Base-by-base conservation (phyloP, 2,797 vertebrate genomes). In the Bovichtus diacanthus region DNA sequence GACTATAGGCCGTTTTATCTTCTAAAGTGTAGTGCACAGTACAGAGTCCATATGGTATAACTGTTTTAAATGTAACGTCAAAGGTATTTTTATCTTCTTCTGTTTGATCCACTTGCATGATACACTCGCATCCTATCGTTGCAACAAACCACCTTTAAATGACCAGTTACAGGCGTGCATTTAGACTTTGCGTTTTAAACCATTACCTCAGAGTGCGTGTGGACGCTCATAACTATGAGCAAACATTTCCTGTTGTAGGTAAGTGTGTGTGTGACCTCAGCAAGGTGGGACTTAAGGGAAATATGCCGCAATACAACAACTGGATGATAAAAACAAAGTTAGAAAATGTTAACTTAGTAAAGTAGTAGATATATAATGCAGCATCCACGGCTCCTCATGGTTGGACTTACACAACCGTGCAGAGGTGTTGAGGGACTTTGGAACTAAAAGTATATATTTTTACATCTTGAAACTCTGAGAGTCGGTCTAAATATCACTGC, bases 121-220 rank as follows among this genome's bases (percentile, higher is more conserved):
- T 41, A 46, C 27, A 54, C 61, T 59, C 34, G 53, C 56, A 67
- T 69, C n/a, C 11, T 64, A 70, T 67, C 6, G 15, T 38, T 65
- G 56, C 36, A 70, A 66, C 75, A 81, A 79, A 81, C 77, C 79
- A 59, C 54, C 44, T 67, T 66, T 49, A 86, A 78, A 83, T 79
- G 65, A 83, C 19, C 58, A 41, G 71, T 65, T 83, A 31, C 50
- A 53, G 50, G 1, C 41, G 6, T 50, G 39, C 59, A 44, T 53
- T 79, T 9, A 69, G 69, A 51, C 63, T 7, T 69, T 80, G 74
- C 6, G 21, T 55, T 44, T 64, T 49, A 23, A 81, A 67, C 21
- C 62, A 51, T 79, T 66, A 84, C 73, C 54, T 85, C 75, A 81
- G 9, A 11, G 50, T 74, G 78, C 65, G 23, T 71, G 80, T 61